Conservation (phyloP, 1,140 invertebrate species). For the Parasteatoda tepidariorum region DNA sequence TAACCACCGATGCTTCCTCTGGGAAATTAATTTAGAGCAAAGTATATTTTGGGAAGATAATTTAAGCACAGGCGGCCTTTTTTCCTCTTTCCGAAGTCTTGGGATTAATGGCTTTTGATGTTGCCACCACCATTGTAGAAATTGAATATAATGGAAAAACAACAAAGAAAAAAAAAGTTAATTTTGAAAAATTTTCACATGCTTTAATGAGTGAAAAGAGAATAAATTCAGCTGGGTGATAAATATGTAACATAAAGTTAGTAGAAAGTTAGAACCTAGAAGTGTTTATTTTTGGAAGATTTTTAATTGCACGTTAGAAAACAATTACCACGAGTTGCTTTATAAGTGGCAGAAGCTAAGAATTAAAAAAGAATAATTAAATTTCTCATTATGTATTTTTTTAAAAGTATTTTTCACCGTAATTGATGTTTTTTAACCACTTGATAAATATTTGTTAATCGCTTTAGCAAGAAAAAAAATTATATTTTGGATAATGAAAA, state of each 20-base stretch:
- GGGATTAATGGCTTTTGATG: not conserved
- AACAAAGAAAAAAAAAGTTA: not conserved
- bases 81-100: not conserved
- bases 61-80: not conserved
- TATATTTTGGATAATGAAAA: no score
- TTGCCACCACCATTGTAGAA: not conserved
- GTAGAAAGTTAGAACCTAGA: not conserved
- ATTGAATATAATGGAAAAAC: not conserved
- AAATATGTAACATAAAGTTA: not conserved
- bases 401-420: no score
- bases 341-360: no score
- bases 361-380: no score
- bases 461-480: no score
- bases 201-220: not conserved
- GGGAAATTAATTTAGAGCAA: not conserved
- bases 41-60: not conserved
- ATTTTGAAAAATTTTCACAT: not conserved
- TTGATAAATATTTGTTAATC: no score
- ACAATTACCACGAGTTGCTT: not conserved
- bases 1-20: not conserved
- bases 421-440: no score
- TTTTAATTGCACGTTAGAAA: not conserved
- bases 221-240: not conserved
- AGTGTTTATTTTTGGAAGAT: not conserved
- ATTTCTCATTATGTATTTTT: no score